phyloP scores from a whole-genome alignment of 2,888 invertebrate species.

The Phasia obesa region DNA sequence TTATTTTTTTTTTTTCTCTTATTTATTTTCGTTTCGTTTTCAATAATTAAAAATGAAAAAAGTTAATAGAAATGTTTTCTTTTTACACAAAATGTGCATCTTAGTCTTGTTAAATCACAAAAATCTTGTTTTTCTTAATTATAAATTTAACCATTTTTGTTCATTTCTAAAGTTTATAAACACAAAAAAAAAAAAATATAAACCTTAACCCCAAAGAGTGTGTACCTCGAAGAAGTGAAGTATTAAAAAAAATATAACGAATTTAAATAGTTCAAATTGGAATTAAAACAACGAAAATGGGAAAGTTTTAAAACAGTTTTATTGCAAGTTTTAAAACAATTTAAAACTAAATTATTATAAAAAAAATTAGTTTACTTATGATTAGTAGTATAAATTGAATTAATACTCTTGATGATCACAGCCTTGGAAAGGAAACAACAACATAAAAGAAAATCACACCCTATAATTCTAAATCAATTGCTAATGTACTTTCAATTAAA shows the following conservation, averaged over 20 bases:
- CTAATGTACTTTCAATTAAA: slow-evolving; percentile 15
- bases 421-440: slow-evolving; percentile 19
- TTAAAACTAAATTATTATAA: slow-evolving; percentile 65
- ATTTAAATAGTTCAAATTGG: slow-evolving; percentile 13
- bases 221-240: background rate
- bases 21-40: slow-evolving; percentile 61
- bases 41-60: slow-evolving; percentile 47
- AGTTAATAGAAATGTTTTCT: slow-evolving; percentile 19
- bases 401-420: slow-evolving; percentile 30
- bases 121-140: slow-evolving; percentile 55
- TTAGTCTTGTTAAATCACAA: slow-evolving; percentile 43
- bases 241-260: slow-evolving; percentile 8
- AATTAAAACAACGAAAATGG: slow-evolving; percentile 69
- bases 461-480: background rate
- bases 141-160: slow-evolving; percentile 21
- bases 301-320: slow-evolving; percentile 69
- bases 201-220: slow-evolving; percentile 66
- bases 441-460: background rate
- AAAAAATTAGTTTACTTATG: slow-evolving; percentile 56
- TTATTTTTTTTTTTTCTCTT: slow-evolving; percentile 12
- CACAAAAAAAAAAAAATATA: background rate
- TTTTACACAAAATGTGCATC: slow-evolving; percentile 35
- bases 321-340: slow-evolving; percentile 70
- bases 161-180: background rate
- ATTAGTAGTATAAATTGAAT: slow-evolving; percentile 33